phyloP scores from a whole-genome alignment of 2,113 vertebrate genomes.

The Thalassoma bifasciatum region DNA sequence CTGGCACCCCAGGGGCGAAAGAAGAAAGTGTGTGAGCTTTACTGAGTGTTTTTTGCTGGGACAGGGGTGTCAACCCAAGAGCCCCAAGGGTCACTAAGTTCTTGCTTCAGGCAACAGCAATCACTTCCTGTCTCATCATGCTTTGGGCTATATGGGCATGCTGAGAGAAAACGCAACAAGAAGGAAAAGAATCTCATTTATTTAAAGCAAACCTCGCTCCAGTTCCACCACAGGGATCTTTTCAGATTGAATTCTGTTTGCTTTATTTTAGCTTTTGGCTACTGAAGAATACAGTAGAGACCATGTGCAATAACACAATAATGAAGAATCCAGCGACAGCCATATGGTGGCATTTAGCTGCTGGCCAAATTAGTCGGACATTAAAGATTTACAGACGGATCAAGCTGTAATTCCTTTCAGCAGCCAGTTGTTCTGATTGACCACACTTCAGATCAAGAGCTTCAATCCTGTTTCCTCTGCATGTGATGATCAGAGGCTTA shows the following conservation, averaged over 20 bases:
- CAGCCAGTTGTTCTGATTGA: slow-evolving; percentile 72
- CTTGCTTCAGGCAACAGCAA: slow-evolving; percentile 72
- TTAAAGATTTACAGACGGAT: slow-evolving; percentile 77
- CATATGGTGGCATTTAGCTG: slow-evolving; percentile 79
- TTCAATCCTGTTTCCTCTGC: slow-evolving; percentile 72
- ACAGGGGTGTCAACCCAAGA: slow-evolving; percentile 62
- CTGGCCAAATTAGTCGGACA: slow-evolving; percentile 75
- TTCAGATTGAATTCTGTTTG: not conserved
- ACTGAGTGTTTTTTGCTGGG: slow-evolving; percentile 49
- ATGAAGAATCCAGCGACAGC: slow-evolving; percentile 41
- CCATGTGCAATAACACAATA: not conserved
- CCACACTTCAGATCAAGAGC: slow-evolving; percentile 68
- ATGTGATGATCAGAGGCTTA: slow-evolving; percentile 75
- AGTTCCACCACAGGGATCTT: not conserved
- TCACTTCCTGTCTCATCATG: slow-evolving; percentile 75
- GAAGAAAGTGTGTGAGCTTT: slow-evolving; percentile 45
- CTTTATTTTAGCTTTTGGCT: not conserved
- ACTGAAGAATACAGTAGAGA: not conserved
- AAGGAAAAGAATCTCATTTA: not conserved
- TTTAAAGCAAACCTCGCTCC: slow-evolving; percentile 5
- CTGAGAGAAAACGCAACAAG: slow-evolving; percentile 1
- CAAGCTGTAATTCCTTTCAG: slow-evolving; percentile 73
- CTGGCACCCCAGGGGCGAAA: slow-evolving; percentile 70
- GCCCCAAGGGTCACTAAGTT: slow-evolving; percentile 72
- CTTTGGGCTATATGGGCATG: slow-evolving; percentile 37